Percentiles rank a stretch among this genome's conserved stretches.
Conservation (phyloP, 2,113 vertebrate genomes). For the Prunella fulvescens region DNA sequence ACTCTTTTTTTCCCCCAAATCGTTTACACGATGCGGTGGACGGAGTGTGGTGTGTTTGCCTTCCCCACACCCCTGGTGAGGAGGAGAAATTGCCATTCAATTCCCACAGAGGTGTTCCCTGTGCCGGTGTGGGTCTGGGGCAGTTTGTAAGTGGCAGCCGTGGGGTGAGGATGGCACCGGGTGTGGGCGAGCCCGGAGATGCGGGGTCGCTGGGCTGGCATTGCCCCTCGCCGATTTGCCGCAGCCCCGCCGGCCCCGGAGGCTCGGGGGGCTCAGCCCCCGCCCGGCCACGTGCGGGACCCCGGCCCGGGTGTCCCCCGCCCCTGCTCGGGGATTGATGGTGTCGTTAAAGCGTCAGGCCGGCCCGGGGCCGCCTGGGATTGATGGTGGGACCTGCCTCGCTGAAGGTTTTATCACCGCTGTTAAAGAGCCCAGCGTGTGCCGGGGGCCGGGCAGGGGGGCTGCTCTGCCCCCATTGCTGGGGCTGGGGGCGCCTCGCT, state of each 20-base stretch:
- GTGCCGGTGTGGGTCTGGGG: background rate
- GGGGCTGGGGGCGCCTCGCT: background rate
- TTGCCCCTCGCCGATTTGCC: accelerated
- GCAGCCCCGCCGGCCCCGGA: accelerated
- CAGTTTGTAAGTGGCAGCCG: too few relatives aligned
- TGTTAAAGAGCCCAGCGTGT: background rate
- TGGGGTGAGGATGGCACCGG: background rate
- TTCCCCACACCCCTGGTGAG: background rate
- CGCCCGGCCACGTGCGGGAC: accelerated
- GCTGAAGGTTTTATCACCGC: constrained; percentile 45
- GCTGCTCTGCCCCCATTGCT: background rate
- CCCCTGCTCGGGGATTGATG: background rate
- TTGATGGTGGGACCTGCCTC: constrained; percentile 20
- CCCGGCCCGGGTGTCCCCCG: background rate
- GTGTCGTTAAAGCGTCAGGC: constrained; percentile 36
- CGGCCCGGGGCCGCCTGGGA: background rate
- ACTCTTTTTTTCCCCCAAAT: background rate
- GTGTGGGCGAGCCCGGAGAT: accelerated
- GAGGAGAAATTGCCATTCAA: background rate
- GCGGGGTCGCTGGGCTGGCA: background rate
- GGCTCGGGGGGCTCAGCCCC: background rate
- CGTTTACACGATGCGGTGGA: background rate
- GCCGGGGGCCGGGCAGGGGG: background rate
- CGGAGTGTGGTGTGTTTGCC: background rate
- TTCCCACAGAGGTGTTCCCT: background rate